Conservation (phyloP, 2,888 invertebrate genomes). For the Caenorhabditis afra region DNA sequence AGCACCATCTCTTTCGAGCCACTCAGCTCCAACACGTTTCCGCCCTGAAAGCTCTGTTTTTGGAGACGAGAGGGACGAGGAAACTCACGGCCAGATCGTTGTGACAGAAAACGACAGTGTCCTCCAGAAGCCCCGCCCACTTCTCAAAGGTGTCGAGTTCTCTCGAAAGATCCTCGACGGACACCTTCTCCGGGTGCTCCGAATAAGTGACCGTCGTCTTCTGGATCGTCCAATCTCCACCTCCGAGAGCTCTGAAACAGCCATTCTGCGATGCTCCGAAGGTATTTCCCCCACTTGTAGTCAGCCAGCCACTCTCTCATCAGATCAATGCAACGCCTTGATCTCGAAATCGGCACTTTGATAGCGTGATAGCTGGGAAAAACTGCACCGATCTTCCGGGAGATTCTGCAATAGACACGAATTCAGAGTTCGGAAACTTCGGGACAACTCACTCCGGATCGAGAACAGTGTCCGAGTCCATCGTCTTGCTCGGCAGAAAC, state of each 20-base stretch:
- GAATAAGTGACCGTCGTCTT: slow-evolving; percentile 17
- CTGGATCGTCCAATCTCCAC: slow-evolving; percentile 19
- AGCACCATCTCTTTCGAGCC: slow-evolving; percentile 8
- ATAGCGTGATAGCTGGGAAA: slow-evolving; percentile 30
- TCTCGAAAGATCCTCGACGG: slow-evolving; percentile 23
- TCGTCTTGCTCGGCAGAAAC: too few species aligned
- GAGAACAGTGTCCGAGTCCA: slow-evolving; percentile 17
- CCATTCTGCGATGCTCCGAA: background rate
- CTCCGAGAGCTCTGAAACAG: slow-evolving; percentile 29
- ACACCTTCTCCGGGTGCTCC: slow-evolving; percentile 26
- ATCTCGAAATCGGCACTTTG: slow-evolving; percentile 15
- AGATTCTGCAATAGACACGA: too few species aligned
- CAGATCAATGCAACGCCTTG: too few species aligned
- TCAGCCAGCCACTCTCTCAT: slow-evolving; percentile 41
- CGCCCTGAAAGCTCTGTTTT: background rate
- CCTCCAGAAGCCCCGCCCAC: slow-evolving; percentile 22
- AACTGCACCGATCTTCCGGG: slow-evolving; percentile 24
- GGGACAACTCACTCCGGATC: too few species aligned
- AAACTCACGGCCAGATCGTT: slow-evolving; percentile 26
- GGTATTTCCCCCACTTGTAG: slow-evolving; percentile 7
- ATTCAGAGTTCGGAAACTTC: too few species aligned
- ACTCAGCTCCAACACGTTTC: slow-evolving; percentile 31
- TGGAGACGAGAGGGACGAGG: too few species aligned
- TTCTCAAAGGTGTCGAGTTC: slow-evolving; percentile 36
- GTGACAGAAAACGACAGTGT: slow-evolving; percentile 35